Percentiles rank a stretch among this genome's conserved stretches.
Evolutionary conservation across 2,888 invertebrate genomes (phyloP).

Genomic region (Athripsodes cinereus): DNA sequence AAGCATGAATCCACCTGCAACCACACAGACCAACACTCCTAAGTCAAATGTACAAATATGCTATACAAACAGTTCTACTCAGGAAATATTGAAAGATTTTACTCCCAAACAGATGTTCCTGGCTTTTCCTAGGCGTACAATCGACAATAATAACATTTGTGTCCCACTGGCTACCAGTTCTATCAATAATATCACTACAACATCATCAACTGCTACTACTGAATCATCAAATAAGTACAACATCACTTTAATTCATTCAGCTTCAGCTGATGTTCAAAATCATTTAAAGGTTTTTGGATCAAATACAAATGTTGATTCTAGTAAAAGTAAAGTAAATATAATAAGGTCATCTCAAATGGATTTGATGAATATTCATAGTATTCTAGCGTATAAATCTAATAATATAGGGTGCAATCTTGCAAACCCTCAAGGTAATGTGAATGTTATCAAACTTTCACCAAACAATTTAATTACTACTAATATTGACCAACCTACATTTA

Average conservation of each 20-base stretch:
- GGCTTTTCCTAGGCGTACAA: neutral
- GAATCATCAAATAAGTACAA: neutral
- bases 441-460: neutral
- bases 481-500: neutral
- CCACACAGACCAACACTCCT: neutral
- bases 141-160: neutral
- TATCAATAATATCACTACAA: neutral
- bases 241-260: neutral
- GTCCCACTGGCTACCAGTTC: neutral
- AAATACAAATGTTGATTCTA: neutral
- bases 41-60: neutral
- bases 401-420: neutral
- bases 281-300: neutral
- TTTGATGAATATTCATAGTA: neutral
- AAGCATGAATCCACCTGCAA: no score
- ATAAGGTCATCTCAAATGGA: neutral
- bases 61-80: neutral
- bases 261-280: neutral
- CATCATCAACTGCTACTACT: neutral
- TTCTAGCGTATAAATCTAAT: neutral
- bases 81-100: neutral
- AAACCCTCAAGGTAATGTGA: neutral
- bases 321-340: neutral
- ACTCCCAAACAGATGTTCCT: neutral
- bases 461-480: no score